Base-by-base conservation (phyloP, 2,888 invertebrate genomes). In the Fissipunctia ypsillon region DNA sequence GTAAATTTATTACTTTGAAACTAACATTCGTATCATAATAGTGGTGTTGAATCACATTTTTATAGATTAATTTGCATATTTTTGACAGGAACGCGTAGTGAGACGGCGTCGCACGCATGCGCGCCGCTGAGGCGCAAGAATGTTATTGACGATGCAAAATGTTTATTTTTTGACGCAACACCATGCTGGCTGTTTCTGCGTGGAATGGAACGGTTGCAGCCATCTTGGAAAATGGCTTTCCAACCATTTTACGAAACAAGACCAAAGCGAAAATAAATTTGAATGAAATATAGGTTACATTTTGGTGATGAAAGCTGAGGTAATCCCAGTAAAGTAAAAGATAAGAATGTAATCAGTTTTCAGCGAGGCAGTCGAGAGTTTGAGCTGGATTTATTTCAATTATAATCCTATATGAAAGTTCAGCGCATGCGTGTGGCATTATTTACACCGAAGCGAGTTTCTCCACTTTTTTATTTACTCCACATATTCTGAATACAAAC, bases 141-240 rank as follows among this genome's bases (percentile, higher is more conserved):
- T 94, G 93, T 94, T 96, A 96, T 96, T 95, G 95, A 95, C 94
- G 94, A 96, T 96, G 96, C 95, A 95, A 94, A 95, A 93, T 95
- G 94, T 95, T 96, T 95, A 95, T 94, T 94, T 92, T 93, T 93
- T 93, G 91, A 89, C 91, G 92, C 92, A 92, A 93, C 90, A 90
- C 88, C 88, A 87, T 88, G 90, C 84, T 88, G 88, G 73, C 68
- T 82, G 70, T 76, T 81, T 72, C 80, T 85, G 79, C 73, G 85
- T 81, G 73, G 78, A 85, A 88, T 77, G 88, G 78, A 84, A 85
- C 88, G 83, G 65, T 31, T 83, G 81, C 81, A 82, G 87, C 87
- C 87, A 87, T 87, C 81, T 85, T 83, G 80, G 73, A 86, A 88
- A 84, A 86, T 80, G 75, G 80, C 74, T 74, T 71, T 74, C 65